Evolutionary conservation across 2,888 invertebrate species (phyloP), one percentile per base, ranked within the genome.

Genomic region (Mythimna lalbum): DNA sequence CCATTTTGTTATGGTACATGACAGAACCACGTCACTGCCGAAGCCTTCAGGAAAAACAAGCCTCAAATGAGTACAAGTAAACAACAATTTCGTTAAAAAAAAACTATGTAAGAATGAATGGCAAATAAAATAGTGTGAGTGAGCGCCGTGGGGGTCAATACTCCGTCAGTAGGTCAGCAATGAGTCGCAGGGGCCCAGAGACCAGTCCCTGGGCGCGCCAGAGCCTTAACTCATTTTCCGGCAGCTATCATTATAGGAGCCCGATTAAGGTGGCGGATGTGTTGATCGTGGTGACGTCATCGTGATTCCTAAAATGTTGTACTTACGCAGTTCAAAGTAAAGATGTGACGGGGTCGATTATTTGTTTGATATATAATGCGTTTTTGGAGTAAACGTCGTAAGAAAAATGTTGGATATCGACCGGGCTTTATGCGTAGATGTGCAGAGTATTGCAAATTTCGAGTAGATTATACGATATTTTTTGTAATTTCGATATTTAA

Each of bases 111-210:
- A 73, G 79, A 80, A 72, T 70, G 77, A 82, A 78, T 79, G 67
- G 57, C 64, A 63, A 73, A 73, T 77, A 78, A 82, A 82, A 78
- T 78, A 68, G 73, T 78, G 39, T 74, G 86, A 86, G 82, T 72
- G 81, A 79, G 69, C 83, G 82, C 73, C 55, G 69, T 74, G 73
- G 89, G 88, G 95, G 93, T 94, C 94, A 94, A 94, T 91, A 93
- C 89, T 91, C 94, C 80, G 90, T 80, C 90, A 94, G 93, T 94
- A 88, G 94, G 93, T 94, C 94, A 93, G 87, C 87, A 86, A 88
- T 88, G 88, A 88, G 83, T 84, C 79, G 85, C 77, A 84, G 87
- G 78, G 86, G 87, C 90, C 86, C 87, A 82, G 83, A 86, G 87
- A 86, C 87, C 86, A 84, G 89, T 87, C 88, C 86, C 86, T 72